Evolutionary conservation across 2,113 vertebrate species (phyloP).

Genomic region (Desmodus rotundus): DNA sequence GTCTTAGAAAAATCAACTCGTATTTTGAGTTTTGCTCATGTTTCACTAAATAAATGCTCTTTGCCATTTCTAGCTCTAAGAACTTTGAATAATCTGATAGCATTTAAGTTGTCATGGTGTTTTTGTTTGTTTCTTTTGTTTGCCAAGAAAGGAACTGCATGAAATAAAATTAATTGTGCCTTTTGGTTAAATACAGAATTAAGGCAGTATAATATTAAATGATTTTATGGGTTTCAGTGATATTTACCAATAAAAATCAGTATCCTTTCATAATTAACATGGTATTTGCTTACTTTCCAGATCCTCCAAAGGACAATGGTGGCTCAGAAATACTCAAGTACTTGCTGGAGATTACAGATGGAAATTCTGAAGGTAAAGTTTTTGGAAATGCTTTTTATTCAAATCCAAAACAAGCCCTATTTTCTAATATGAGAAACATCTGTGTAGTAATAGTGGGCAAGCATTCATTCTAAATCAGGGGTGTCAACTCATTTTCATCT

Average conservation of each 20-base stretch:
- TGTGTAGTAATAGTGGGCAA: background rate
- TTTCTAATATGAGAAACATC: background rate
- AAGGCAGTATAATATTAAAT: background rate
- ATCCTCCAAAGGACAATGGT: slow-evolving; percentile 94
- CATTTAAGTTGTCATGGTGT: background rate
- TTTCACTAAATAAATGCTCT: background rate
- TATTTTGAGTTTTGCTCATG: background rate
- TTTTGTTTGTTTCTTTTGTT: background rate
- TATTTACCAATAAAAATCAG: background rate
- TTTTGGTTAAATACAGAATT: background rate
- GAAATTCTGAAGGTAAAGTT: slow-evolving; percentile 89
- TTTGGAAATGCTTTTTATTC: background rate
- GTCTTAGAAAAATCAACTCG: background rate
- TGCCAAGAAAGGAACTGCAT: background rate
- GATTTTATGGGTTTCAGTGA: background rate
- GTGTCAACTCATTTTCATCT: too few species aligned
- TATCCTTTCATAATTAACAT: background rate
- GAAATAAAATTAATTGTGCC: background rate
- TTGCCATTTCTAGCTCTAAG: background rate
- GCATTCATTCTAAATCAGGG: background rate
- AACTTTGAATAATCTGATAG: background rate
- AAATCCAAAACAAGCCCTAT: background rate
- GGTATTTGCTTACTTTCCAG: slow-evolving; percentile 74
- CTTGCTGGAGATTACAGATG: slow-evolving; percentile 93
- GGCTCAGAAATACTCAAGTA: slow-evolving; percentile 95